Evolutionary conservation across 1,140 invertebrate species (phyloP), one percentile per base, ranked within the genome.

Genomic region (Leptoteleia sp.): DNA sequence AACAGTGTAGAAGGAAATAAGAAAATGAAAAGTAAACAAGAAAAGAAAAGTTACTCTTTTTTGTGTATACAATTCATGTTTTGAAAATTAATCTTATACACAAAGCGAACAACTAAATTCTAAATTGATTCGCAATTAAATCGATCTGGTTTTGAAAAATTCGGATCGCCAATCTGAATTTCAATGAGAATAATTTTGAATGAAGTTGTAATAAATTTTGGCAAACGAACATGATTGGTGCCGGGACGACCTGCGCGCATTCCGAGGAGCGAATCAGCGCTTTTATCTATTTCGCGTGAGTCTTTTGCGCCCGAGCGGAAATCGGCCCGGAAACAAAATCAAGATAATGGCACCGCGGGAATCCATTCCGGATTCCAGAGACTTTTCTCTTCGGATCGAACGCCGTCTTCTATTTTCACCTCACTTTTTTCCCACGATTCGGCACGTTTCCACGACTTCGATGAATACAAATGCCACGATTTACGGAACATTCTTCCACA

Each of bases 261-360:
- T 68, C 57, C 15, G 37, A 19, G 16, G 8, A 38, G 25, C 33
- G 42, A 72, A 78, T 78, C 61, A 62, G 40, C 52, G 47, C 47
- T 67, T 78, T 78, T 67, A 71, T 71, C 67, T 29, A 61, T 78
- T 35, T 77, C 50, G 57, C 16, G 8, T 38, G 38, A 31, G 47
- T 67, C 72, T 67, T 76, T 70, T 67, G 59, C 37, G 31, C 45
- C 33, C 40, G 31, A 61, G 42, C 43, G 31, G 64, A 68, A 75
- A 68, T 70, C 48, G 38, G 64, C 6, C 33, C 70, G 70, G 70
- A 79, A 75, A 70, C 70, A 62, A 61, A 70, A 79, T 79, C 62
- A 75, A 70, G 70, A 68, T 68, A 79, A 79, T 70, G 57, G 48
- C 13, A 73, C 64, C 50, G 25, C 52, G 62, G 12, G 31, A 73